A percentile compares a stretch with the other conserved stretches of the same genome.
These are phyloP conservation scores for Zaprionus capensis DNA, from an alignment of 1,140 invertebrate species.

Conservation along the genomic window DNA sequence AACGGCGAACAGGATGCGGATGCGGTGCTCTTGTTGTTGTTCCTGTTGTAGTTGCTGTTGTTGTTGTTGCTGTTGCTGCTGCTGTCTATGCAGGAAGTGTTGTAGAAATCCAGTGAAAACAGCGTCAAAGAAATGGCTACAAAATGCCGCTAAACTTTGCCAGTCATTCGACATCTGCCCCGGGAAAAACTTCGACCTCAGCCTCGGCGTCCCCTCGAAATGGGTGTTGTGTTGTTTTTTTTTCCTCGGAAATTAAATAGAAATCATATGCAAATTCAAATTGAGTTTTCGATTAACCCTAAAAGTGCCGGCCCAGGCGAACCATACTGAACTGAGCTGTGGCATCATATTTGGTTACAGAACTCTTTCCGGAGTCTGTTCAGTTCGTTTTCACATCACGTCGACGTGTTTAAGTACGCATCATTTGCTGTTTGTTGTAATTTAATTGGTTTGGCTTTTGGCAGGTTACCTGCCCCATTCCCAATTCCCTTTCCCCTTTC, in stretches of 20 bases:
- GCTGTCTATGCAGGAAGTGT: slow-evolving; percentile 80
- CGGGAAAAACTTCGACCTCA: slow-evolving; percentile 15
- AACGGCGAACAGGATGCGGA: slow-evolving; percentile 60
- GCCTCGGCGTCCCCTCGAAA: slow-evolving; percentile 15
- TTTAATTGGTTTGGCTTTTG: slow-evolving; percentile 76
- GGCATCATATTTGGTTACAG: slow-evolving; percentile 65
- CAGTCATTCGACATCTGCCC: slow-evolving; percentile 67
- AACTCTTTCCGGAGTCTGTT: background rate
- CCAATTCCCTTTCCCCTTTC: background rate
- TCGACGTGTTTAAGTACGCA: slow-evolving; percentile 82
- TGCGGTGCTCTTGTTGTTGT: slow-evolving; percentile 51
- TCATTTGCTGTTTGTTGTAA: slow-evolving; percentile 78
- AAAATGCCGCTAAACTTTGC: slow-evolving; percentile 62
- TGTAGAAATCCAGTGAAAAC: slow-evolving; percentile 54
- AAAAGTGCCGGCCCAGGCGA: slow-evolving; percentile 21
- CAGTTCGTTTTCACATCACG: slow-evolving; percentile 60
- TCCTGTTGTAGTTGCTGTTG: slow-evolving; percentile 36
- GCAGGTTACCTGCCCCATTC: slow-evolving; percentile 43
- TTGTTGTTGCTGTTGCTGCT: slow-evolving; percentile 38
- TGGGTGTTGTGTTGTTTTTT: slow-evolving; percentile 24
- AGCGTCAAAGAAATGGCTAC: slow-evolving; percentile 59
- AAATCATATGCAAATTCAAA: slow-evolving; percentile 80
- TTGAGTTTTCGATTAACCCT: slow-evolving; percentile 72
- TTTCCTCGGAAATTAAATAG: slow-evolving; percentile 63
- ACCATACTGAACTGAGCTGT: background rate